Evolutionary conservation across 30 jellyfish, hydroid and myxozoan genomes (phyloP), one percentile per base, ranked within the genome.

Genomic region (Aurelia sp.): DNA sequence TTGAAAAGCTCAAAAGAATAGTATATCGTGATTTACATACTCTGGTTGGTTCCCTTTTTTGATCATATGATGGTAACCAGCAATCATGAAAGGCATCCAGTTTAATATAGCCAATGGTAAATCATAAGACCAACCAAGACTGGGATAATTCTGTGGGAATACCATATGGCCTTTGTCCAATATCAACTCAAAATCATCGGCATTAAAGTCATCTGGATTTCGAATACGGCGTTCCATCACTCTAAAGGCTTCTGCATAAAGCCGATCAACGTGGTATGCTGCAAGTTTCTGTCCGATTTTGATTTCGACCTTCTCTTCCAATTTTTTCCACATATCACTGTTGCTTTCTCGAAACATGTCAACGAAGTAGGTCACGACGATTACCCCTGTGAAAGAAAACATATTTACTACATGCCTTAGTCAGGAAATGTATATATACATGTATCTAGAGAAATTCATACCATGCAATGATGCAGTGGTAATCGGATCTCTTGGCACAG

Each of bases 41-140:
- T 6, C 22, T 47, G 82, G 82, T 65, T 33, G 19, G 15, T 37
- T 2, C 1, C 61, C 61, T 0, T 71, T 50, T 11, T 71, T 40
- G 65, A 71, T 71, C 66, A 71, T 6, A 31, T 71, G 82, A 11
- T 71, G 82, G 47, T 33, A 71, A 11, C 82, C 82, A 18, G 82
- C 22, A 13, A 71, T 71, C 82, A 71, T 47, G 4, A 33, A 71
- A 17, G 82, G 82, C 65, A 71, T 47, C 65, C 66, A 71, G 65
- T 37, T n/a, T 21, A 71, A 30, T 8, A 71, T 71, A 47, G 65
- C 82, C 33, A 71, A n/a, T 6, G 82, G 82, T 65, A 71, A 50
- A 19, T 71, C 82, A 30, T 71, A 71, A 10, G 82, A 71, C 82
- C 82, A 71, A 0, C 82, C 82, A 47, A 71, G 82, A 16, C 37